A percentile compares a stretch with the other conserved stretches of the same genome.
Evolutionary conservation across 64 coral and sea anemone species (phyloP).

Genomic region (Anthopleura sola): DNA sequence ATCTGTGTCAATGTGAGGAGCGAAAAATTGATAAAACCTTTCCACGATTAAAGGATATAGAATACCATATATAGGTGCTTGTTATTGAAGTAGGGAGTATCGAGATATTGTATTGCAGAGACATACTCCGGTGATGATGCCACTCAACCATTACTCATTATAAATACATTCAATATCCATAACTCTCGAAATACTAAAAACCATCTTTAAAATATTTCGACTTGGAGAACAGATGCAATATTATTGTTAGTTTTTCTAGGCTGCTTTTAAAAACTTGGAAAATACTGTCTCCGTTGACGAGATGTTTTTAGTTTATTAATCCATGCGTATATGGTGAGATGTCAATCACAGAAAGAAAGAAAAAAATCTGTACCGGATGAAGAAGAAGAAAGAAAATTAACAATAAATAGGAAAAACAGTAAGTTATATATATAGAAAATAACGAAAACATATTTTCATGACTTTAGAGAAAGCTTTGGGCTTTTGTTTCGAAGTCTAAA

Average conservation of each 20-base stretch:
- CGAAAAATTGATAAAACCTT: too few relatives aligned
- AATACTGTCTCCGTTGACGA: not conserved
- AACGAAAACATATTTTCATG: not conserved
- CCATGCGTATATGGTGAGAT: not conserved
- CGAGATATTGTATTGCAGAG: not conserved
- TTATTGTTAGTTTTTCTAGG: not conserved
- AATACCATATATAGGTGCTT: too few relatives aligned
- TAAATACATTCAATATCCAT: not conserved
- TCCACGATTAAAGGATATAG: too few relatives aligned
- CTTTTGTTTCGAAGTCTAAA: not conserved
- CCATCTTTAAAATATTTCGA: not conserved
- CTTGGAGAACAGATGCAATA: not conserved
- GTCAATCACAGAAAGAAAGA: not conserved
- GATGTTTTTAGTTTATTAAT: not conserved
- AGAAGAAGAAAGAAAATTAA: not conserved
- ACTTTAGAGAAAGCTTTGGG: not conserved
- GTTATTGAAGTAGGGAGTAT: not conserved
- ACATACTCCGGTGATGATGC: too few relatives aligned
- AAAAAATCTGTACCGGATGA: not conserved
- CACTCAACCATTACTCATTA: too few relatives aligned
- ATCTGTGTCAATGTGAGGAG: too few relatives aligned
- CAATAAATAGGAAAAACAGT: not conserved
- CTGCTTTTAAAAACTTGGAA: constrained; percentile 1
- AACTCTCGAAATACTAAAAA: not conserved
- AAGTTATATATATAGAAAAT: not conserved